A percentile compares a stretch with the other conserved stretches of the same genome.
These are phyloP conservation scores for Phoenicopterus ruber DNA, from an alignment of 2,113 vertebrate genomes.

Conservation along the genomic window DNA sequence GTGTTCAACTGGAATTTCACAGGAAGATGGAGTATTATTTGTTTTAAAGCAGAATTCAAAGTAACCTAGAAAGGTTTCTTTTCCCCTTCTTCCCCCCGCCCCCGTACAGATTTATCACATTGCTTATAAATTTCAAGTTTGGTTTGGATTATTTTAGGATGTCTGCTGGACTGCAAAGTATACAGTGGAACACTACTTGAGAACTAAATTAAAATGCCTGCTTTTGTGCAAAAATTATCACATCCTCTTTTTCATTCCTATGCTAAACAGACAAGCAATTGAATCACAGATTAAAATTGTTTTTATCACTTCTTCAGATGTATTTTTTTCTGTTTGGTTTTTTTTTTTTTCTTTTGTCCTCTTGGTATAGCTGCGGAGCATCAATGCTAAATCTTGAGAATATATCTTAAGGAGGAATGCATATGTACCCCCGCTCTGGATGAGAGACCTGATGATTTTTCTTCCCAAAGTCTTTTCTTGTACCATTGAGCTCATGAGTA, in stretches of 20 bases:
- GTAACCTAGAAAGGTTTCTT: not conserved
- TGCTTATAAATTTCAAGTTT: not conserved
- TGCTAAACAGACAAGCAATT: not conserved
- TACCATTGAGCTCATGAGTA: not conserved
- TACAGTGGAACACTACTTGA: not conserved
- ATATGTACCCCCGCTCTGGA: not conserved
- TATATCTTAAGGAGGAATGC: not conserved
- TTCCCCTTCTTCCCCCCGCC: fast-evolving
- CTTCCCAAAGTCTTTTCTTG: not conserved
- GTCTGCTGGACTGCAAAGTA: not conserved
- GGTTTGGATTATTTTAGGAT: not conserved
- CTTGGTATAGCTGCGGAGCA: not conserved
- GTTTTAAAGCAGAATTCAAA: not conserved
- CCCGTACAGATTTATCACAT: not conserved
- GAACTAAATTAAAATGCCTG: not conserved
- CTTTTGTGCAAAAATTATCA: not conserved
- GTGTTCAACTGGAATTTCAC: not conserved
- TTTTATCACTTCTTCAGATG: not conserved
- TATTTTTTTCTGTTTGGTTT: too few species aligned
- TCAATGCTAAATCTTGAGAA: not conserved
- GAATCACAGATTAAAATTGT: not conserved
- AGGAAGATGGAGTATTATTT: not conserved
- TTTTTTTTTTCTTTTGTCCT: not conserved
- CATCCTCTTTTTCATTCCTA: not conserved
- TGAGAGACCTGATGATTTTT: too few species aligned